Evolutionary conservation across 2,888 invertebrate genomes (phyloP), one percentile per base, ranked within the genome.

Genomic region (Trissoscelio sp.): DNA sequence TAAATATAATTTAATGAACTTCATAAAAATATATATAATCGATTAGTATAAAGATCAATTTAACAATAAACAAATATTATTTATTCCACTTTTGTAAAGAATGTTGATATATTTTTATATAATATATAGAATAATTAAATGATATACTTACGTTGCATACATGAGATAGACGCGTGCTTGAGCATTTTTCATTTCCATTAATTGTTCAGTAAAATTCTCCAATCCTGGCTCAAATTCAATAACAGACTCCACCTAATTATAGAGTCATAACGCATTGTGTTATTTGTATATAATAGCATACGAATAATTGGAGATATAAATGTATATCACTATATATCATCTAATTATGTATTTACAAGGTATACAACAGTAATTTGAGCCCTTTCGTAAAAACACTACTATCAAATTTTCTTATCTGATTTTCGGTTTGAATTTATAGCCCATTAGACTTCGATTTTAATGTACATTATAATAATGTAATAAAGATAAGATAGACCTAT

Each of bases 191-290:
- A 98, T 95, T 85, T 96, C 96, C 83, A 94, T 92, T 62, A 99
- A 93, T 88, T 96, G 95, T 22, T 96, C 95, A 44, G 94, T 95
- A 88, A 98, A 98, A 84, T 95, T 96, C 80, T 96, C 96, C 83
- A 97, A 92, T 14, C 97, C 98, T 0, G 98, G 96, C 89, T 97
- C 97, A 90, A 98, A 98, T 91, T 98, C 98, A 55, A 98, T 96
- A 48, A 97, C 96, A 86, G 96, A 95, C 89, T 98, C 98, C 57
- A 98, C 97, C 92, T 97, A 55, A 58, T 64, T 66, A 48, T 53
- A 57, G 20, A 60, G n/a, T 62, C 2, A n/a, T 22, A 7, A 42
- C 16, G 28, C 42, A 34, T 28, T 18, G 34, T 34, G 5, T 34
- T 9, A 34, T 2, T 34, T 34, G 6, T 9, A 11, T 34, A 11